Evolutionary conservation across 35 echinoderm and acorn worm genomes (phyloP).

Genomic region (Eucidaris tribuloides): DNA sequence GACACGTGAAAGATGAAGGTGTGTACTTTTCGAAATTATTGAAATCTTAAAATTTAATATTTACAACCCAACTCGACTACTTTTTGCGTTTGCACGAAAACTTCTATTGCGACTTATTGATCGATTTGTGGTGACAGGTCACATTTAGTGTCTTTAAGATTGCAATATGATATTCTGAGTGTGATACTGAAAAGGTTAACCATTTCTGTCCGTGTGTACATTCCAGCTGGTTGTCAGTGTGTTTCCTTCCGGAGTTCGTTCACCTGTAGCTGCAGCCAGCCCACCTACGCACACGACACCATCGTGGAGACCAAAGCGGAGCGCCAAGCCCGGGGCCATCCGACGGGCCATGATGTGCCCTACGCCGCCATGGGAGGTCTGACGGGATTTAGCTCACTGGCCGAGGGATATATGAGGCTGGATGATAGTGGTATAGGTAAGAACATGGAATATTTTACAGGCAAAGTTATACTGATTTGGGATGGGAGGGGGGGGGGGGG

Average conservation of each 20-base stretch:
- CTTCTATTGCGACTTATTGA: no score
- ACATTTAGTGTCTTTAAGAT: no score
- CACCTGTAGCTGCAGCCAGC: slow-evolving; percentile 84
- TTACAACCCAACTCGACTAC: no score
- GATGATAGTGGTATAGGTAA: slow-evolving; percentile 91
- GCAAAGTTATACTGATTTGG: not conserved
- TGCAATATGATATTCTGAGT: no score
- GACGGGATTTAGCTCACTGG: slow-evolving; percentile 96
- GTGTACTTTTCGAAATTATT: no score
- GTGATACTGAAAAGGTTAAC: no score
- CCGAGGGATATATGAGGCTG: slow-evolving; percentile 85
- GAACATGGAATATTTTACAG: not conserved
- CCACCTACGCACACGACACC: slow-evolving; percentile 85
- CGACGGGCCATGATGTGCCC: slow-evolving; percentile 90
- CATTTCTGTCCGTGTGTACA: no score
- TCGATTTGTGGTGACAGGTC: no score
- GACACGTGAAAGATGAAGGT: no score
- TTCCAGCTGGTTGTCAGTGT: slow-evolving; percentile 71
- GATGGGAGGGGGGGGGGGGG: not conserved
- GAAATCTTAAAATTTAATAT: no score
- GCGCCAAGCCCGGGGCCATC: slow-evolving; percentile 82
- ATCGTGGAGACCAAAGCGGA: slow-evolving; percentile 92
- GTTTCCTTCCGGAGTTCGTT: slow-evolving; percentile 85
- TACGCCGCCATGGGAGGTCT: slow-evolving; percentile 98
- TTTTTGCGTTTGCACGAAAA: no score